A percentile compares a stretch with the other conserved stretches of the same genome.
phyloP scores from a whole-genome alignment of 64 coral and sea anemone species.

The Porites lutea region DNA sequence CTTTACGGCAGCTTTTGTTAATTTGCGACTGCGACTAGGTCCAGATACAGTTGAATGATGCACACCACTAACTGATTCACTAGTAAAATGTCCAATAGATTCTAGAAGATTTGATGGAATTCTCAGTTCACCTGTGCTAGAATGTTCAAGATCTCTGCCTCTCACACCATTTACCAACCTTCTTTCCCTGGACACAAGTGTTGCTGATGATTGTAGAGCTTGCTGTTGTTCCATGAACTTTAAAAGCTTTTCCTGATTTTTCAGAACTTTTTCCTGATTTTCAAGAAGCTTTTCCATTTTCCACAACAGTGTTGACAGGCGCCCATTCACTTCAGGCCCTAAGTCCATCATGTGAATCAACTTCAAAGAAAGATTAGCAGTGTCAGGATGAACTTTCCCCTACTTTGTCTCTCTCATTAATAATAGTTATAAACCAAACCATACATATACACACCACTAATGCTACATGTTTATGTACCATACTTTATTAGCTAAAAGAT shows the following conservation, averaged over 20 bases:
- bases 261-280: constrained; percentile 71
- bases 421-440: too few relatives aligned
- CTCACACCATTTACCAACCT: constrained; percentile 29
- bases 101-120: constrained; percentile 14
- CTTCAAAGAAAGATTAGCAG: constrained; percentile 86
- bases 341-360: constrained; percentile 73
- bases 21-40: background rate
- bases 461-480: too few relatives aligned
- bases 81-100: constrained; percentile 19
- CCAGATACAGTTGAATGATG: background rate
- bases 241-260: constrained; percentile 70
- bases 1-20: background rate
- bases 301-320: constrained; percentile 57
- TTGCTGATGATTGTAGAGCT: background rate
- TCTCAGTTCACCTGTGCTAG: background rate
- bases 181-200: background rate
- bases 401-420: background rate
- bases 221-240: constrained; percentile 33
- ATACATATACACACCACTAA: too few relatives aligned
- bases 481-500: too few relatives aligned
- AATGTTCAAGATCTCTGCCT: background rate
- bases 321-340: constrained; percentile 67
- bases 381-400: constrained; percentile 63
- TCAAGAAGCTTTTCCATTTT: constrained; percentile 72
- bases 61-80: background rate